Evolutionary conservation across 2,888 invertebrate genomes (phyloP), one percentile per base, ranked within the genome.

Genomic region (Aphrophora alni): DNA sequence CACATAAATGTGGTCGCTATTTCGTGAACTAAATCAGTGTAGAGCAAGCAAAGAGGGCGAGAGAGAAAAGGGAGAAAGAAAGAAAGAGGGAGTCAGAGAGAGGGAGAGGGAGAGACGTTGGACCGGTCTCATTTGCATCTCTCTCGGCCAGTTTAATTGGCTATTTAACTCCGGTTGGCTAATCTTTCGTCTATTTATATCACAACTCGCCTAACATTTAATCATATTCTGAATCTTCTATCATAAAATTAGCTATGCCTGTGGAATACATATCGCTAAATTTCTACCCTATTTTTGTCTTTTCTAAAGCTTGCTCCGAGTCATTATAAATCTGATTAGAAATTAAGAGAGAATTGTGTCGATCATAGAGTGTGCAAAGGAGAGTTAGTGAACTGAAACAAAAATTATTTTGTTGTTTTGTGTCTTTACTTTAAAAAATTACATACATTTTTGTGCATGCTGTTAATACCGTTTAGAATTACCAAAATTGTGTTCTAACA

Each of bases 91-190:
- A 33, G 33, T n/a, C n/a, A 8, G 33, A 33, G 3, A 33, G 33
- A 33, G 5, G 8, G 33, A 33, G 33, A 33, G 33, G 33, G 33
- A 33, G 33, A 44, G 44, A 44, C 10, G 69, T 33, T 28, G 77
- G 77, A 77, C 77, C 77, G 77, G 77, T 77, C 77, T 77, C 51
- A 59, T 76, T 76, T 76, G 76, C 69, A 77, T 77, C 33, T 70
- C 68, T 33, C 69, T 25, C 44, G 33, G 69, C 70, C 77, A 51
- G 77, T 68, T 77, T 77, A 77, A 77, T 77, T 77, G 77, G 77
- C 77, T 77, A 77, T 77, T 77, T 77, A 77, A 70, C 77, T 38
- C 44, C 44, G 44, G 14, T 14, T 14, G 44, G 44, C 14, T 17
- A 44, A 44, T 44, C 8, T 44, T 14, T 14, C 8, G 12, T 44